These are phyloP conservation scores for Zaprionus inermis DNA, from an alignment of 1,140 invertebrate genomes.

Conservation along the genomic window DNA sequence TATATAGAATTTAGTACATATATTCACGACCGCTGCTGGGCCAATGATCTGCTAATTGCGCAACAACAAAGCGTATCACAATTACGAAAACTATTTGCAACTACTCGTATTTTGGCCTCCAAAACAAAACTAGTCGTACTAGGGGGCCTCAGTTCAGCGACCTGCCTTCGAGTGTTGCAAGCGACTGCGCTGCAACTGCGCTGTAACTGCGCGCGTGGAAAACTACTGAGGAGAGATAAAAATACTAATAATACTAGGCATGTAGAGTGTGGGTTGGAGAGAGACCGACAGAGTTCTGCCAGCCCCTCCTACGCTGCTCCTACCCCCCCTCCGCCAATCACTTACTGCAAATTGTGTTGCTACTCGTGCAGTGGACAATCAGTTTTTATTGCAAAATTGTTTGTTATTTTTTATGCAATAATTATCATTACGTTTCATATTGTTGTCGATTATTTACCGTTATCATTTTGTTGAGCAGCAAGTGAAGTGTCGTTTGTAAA, in stretches of 20 bases:
- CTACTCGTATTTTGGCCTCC: constrained; percentile 58
- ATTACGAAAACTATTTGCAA: constrained; percentile 51
- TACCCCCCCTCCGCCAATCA: not conserved
- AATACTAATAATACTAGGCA: constrained; percentile 31
- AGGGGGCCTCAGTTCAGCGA: constrained; percentile 63
- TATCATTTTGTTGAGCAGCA: constrained; percentile 56
- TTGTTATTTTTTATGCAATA: constrained; percentile 32
- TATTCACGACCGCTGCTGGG: constrained; percentile 41
- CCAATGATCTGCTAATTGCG: constrained; percentile 73
- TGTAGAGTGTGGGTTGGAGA: constrained; percentile 13
- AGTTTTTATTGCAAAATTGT: constrained; percentile 9
- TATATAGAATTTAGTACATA: constrained; percentile 5
- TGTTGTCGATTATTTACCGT: constrained; percentile 54
- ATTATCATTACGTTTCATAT: not conserved
- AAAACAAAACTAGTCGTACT: constrained; percentile 39
- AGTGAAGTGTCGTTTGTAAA: constrained; percentile 13
- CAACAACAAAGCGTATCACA: constrained; percentile 59
- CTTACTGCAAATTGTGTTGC: constrained; percentile 1
- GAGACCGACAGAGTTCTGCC: constrained; percentile 7
- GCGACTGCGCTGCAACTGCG: constrained; percentile 36
- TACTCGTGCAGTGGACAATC: constrained; percentile 23
- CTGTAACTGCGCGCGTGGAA: constrained; percentile 49
- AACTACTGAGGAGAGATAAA: constrained; percentile 52
- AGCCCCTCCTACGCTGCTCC: not conserved
- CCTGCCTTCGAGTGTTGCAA: constrained; percentile 64